phyloP scores from a whole-genome alignment of 2,113 vertebrate species.

The Urocynchramus pylzowi region DNA sequence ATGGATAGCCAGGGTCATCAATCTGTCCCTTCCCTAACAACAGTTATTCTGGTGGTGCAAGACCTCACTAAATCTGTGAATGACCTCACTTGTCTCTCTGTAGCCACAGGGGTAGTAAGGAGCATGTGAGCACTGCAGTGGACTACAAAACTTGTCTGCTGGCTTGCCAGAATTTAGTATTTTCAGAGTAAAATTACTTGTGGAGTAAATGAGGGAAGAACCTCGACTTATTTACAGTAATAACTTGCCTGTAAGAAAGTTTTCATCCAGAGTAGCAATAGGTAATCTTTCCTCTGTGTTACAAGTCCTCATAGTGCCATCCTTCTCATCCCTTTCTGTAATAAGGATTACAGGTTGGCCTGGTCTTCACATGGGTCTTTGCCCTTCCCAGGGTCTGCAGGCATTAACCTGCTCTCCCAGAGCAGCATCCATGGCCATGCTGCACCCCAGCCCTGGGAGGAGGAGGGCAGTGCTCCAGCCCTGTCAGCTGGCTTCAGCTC shows the following conservation, averaged over 20 bases:
- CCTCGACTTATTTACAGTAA: background rate
- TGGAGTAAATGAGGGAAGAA: background rate
- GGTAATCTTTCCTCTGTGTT: background rate
- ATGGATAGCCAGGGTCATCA: background rate
- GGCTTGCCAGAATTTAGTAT: background rate
- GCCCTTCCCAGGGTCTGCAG: background rate
- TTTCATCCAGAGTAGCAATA: background rate
- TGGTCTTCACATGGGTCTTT: background rate
- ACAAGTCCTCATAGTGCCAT: background rate
- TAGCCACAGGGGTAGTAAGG: background rate
- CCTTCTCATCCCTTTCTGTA: background rate
- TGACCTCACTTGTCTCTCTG: background rate
- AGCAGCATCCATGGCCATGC: accelerated
- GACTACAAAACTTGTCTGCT: background rate
- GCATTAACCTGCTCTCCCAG: background rate
- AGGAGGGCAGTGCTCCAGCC: background rate
- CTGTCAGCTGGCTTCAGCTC: background rate
- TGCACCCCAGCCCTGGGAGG: accelerated
- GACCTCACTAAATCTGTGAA: background rate
- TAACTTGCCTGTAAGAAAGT: background rate
- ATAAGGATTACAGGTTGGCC: background rate
- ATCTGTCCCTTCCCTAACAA: background rate
- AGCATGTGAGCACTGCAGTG: background rate
- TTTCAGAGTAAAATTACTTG: background rate
- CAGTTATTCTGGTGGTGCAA: background rate